phyloP scores from a whole-genome alignment of 2,113 vertebrate species.

The Dasyprocta punctata region DNA sequence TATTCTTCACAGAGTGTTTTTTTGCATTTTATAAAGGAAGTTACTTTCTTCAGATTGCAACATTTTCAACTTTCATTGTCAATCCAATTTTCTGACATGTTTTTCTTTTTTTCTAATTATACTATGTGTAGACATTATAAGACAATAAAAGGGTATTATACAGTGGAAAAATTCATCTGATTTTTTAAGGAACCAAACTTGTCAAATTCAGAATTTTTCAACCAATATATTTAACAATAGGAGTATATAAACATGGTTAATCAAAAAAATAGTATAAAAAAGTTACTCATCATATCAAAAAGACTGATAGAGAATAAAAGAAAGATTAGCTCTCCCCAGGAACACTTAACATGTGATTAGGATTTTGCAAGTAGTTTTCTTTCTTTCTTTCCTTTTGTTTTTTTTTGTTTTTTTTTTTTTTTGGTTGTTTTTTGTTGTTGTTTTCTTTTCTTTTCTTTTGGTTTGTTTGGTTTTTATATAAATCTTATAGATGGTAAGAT shows the following conservation, averaged over 20 bases:
- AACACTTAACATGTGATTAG: neutral
- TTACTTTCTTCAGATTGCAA: neutral
- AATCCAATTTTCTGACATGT: neutral
- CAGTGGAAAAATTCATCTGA: neutral
- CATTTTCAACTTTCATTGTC: neutral
- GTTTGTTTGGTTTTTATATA: neutral
- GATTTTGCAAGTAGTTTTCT: neutral
- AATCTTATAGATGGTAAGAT: neutral
- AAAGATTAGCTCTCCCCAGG: neutral
- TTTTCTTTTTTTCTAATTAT: neutral
- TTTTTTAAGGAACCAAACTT: neutral
- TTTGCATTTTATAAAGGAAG: neutral
- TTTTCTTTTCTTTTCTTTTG: too few species aligned
- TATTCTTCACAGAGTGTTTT: neutral
- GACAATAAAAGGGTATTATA: neutral
- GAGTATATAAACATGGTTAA: neutral
- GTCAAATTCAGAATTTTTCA: neutral
- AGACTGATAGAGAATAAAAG: neutral
- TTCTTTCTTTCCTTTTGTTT: neutral
- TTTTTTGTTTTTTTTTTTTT: neutral
- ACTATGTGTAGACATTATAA: neutral
- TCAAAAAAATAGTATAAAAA: neutral
- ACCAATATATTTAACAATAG: neutral
- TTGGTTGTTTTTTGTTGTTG: neutral
- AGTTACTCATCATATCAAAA: neutral